A percentile compares a stretch with the other conserved stretches of the same genome.
These are phyloP conservation scores for Drosophila austrosaltans DNA, from an alignment of 2,888 invertebrate genomes.

Conservation along the genomic window DNA sequence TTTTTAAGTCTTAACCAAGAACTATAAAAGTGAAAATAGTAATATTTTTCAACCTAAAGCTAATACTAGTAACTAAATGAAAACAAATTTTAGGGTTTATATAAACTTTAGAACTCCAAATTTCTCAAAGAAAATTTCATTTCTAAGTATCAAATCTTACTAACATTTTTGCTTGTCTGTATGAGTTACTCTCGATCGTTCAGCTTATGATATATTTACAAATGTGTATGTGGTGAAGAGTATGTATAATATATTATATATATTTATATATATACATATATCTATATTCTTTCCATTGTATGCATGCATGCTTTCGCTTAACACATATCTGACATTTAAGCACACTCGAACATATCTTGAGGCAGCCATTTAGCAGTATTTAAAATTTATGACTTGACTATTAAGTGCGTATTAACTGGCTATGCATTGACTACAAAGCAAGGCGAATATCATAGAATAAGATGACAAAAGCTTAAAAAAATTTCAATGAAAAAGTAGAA, in stretches of 20 bases:
- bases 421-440: conserved; percentile 25
- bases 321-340: conserved; percentile 52
- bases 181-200: not conserved
- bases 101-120: not conserved
- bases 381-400: conserved; percentile 81
- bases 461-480: no score
- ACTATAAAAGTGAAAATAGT: no score
- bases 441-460: conserved; percentile 8
- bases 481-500: not conserved
- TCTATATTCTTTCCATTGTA: conserved; percentile 37
- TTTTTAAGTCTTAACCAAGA: no score
- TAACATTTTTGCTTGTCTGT: conserved; percentile 3
- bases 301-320: conserved; percentile 56
- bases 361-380: conserved; percentile 75
- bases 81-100: not conserved
- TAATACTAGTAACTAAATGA: no score
- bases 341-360: conserved; percentile 69
- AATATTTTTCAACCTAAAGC: no score
- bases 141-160: not conserved
- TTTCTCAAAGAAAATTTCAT: not conserved
- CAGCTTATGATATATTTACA: not conserved
- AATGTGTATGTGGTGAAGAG: not conserved
- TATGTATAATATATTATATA: not conserved
- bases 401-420: conserved; percentile 77
- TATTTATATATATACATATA: not conserved